These are phyloP conservation scores for Hucho hucho DNA, from an alignment of 2,113 vertebrate genomes.

Conservation along the genomic window DNA sequence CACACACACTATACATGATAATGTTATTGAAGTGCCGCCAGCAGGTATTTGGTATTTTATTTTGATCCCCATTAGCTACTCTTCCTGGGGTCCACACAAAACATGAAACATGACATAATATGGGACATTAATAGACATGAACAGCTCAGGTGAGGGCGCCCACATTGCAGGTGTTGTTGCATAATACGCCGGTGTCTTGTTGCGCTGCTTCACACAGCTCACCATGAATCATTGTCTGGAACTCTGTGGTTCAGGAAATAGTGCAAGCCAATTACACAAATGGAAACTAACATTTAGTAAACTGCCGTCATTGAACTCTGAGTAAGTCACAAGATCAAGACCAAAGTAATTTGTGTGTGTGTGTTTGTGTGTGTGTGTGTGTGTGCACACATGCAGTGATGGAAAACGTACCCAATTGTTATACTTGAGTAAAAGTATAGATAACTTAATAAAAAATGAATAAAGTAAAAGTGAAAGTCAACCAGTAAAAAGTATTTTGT, in stretches of 20 bases:
- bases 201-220: slow-evolving; percentile 12
- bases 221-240: slow-evolving; percentile 55
- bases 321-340: slow-evolving; percentile 52
- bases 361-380: slow-evolving; percentile 1
- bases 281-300: slow-evolving; percentile 44
- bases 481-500: too few relatives aligned
- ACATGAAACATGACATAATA: too few relatives aligned
- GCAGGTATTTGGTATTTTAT: background rate
- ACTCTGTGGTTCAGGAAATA: slow-evolving; percentile 35
- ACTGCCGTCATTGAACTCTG: slow-evolving; percentile 32
- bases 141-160: slow-evolving; percentile 21
- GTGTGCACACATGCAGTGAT: too few relatives aligned
- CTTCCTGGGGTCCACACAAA: too few relatives aligned
- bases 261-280: slow-evolving; percentile 41
- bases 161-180: slow-evolving; percentile 6
- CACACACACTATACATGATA: too few relatives aligned
- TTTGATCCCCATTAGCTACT: too few relatives aligned
- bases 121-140: too few relatives aligned
- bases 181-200: background rate
- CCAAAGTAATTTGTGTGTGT: slow-evolving; percentile 30
- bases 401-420: too few relatives aligned
- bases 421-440: too few relatives aligned
- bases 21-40: background rate
- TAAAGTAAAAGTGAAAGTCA: too few relatives aligned
- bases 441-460: too few relatives aligned